These are phyloP conservation scores for Portunus trituberculatus DNA, from an alignment of 1,140 invertebrate species.

Conservation along the genomic window DNA sequence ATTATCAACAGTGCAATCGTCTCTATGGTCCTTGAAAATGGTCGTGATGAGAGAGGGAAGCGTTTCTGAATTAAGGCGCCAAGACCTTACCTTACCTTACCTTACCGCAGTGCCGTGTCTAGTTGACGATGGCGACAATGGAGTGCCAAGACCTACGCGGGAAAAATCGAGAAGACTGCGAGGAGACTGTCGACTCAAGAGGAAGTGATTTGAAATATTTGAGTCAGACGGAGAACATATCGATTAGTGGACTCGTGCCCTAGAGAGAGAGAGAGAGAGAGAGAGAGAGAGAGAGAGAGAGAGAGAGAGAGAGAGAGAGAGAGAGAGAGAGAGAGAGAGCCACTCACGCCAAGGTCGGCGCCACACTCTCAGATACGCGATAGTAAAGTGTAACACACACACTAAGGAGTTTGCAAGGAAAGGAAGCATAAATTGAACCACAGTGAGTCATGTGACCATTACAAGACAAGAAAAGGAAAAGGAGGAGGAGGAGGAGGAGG, in stretches of 20 bases:
- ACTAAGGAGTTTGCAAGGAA: background rate
- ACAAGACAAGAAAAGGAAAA: background rate
- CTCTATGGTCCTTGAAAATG: too few relatives aligned
- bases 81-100: too few relatives aligned
- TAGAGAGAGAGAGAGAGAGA: conserved; percentile 9
- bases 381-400: background rate
- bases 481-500: background rate
- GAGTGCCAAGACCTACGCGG: too few relatives aligned
- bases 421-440: background rate
- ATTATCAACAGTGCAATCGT: too few relatives aligned
- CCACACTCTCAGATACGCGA: background rate
- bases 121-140: too few relatives aligned
- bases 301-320: conserved; percentile 18
- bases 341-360: background rate
- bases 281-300: conserved; percentile 17
- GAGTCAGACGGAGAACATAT: background rate
- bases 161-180: background rate
- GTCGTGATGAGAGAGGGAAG: too few relatives aligned
- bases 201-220: conserved; percentile 5
- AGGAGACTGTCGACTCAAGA: background rate
- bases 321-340: background rate
- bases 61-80: too few relatives aligned
- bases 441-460: background rate
- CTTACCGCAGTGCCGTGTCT: too few relatives aligned
- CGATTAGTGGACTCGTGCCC: background rate